Evolutionary conservation across 2,888 invertebrate species (phyloP).

Genomic region (Amitus sp.): DNA sequence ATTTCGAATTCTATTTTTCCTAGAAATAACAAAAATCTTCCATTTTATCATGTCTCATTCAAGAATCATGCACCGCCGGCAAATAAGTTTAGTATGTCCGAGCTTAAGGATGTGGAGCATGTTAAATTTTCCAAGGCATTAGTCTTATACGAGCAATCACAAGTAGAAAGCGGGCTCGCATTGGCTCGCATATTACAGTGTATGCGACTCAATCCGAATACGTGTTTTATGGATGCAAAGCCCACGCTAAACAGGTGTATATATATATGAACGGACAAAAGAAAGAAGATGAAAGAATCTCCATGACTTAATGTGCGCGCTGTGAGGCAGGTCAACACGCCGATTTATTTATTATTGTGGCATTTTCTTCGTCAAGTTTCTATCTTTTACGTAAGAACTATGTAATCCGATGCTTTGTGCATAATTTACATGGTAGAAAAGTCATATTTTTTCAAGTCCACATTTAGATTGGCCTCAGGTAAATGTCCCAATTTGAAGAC

Average conservation of each 20-base stretch:
- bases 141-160: slow-evolving; percentile 22
- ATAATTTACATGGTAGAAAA: not conserved
- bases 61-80: not conserved
- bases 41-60: too few relatives aligned
- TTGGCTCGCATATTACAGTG: slow-evolving; percentile 16
- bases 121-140: slow-evolving; percentile 23
- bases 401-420: slow-evolving; percentile 6
- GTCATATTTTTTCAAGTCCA: not conserved
- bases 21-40: too few relatives aligned
- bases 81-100: not conserved
- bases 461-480: not conserved
- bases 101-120: slow-evolving; percentile 15
- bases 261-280: slow-evolving; percentile 1
- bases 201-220: slow-evolving; percentile 6
- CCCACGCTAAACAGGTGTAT: slow-evolving; percentile 18
- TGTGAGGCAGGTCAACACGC: slow-evolving; percentile 6
- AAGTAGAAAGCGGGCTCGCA: slow-evolving; percentile 31
- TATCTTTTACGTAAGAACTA: slow-evolving; percentile 24
- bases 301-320: not conserved
- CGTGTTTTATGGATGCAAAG: too few relatives aligned
- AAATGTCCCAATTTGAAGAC: not conserved
- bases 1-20: not conserved
- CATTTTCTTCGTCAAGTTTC: slow-evolving; percentile 13
- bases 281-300: slow-evolving; percentile 14
- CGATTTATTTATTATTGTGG: slow-evolving; percentile 29